Evolutionary conservation across 2,888 invertebrate genomes (phyloP).

Genomic region (Pterostichus madidus): DNA sequence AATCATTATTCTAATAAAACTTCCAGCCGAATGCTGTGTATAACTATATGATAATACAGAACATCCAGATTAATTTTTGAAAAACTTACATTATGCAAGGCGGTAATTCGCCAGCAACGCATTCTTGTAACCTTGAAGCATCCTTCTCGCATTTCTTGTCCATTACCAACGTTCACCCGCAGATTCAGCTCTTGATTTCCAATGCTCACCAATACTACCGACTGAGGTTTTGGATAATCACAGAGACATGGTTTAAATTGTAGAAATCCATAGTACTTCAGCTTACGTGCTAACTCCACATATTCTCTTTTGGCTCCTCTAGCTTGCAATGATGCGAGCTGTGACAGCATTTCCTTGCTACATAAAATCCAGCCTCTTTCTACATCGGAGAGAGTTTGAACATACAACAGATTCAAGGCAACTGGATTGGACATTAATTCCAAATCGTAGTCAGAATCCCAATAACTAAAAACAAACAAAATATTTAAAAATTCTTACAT

Average conservation of each 20-base stretch:
- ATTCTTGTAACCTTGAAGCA: conserved; percentile 96
- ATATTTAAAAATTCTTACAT: not conserved
- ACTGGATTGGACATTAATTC: conserved; percentile 90
- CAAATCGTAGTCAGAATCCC: conserved; percentile 92
- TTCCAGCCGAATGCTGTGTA: too few relatives aligned
- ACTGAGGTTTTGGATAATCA: conserved; percentile 87
- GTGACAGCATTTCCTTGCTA: conserved; percentile 82
- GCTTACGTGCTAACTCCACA: conserved; percentile 88
- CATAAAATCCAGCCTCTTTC: conserved; percentile 92
- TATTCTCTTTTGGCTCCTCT: conserved; percentile 93
- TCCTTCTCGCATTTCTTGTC: conserved; percentile 86
- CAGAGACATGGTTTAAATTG: conserved; percentile 87
- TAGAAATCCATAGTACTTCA: conserved; percentile 94
- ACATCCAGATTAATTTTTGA: too few relatives aligned
- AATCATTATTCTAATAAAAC: too few relatives aligned
- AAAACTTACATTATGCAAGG: conserved; percentile 84
- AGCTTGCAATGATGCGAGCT: conserved; percentile 85
- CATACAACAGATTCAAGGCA: conserved; percentile 91
- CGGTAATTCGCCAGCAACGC: conserved; percentile 98
- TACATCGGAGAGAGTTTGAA: conserved; percentile 92
- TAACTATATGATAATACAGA: not conserved
- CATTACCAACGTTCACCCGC: conserved; percentile 78
- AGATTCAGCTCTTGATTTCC: conserved; percentile 93
- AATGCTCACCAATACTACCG: conserved; percentile 87
- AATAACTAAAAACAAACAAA: conserved; percentile 82